Base-by-base conservation (phyloP, 2,888 invertebrate genomes). In the Troides helena region DNA sequence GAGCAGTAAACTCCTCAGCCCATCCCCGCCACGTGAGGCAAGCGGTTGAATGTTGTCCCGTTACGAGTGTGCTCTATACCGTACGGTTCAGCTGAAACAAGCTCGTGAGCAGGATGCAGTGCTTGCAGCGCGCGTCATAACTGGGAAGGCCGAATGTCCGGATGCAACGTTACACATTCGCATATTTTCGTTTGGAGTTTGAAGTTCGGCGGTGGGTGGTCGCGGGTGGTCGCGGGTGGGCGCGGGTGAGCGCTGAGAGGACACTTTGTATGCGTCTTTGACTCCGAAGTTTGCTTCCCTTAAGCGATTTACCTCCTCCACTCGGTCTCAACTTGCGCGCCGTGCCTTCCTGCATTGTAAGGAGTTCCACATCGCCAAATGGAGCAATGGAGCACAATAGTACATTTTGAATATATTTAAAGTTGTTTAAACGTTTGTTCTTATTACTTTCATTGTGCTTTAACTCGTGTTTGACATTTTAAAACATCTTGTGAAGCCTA, bases 211-310 rank as follows among this genome's bases (percentile, higher is more conserved):
- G 21, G 36, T 59, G 30, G 59, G 39, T 60, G 64, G 64, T 50
- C 50, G 50, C 64, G 17, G 39, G 39, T 10, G 39, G 10, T 7
- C 8, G 39, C 7, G 39, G 39, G 10, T 7, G 39, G 39, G 39
- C 8, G 39, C 39, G 50, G 0, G 30, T 30, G 30, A 30, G 43
- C 30, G 43, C 58, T 60, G 30, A 64, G 50, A 68, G 64, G 63
- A 68, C 64, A 60, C 63, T 68, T 68, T 68, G 68, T 68, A 68
- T 68, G 68, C 68, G 53, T 64, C 68, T 68, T 64, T 64, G 68
- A 68, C 64, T 68, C 64, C 30, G 23, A 58, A 59, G 59, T 63
- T 53, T 50, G 18, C 59, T 68, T 53, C 53, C 59, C 50, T 21
- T 59, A 64, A 64, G 59, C 64, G 68, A 68, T 68, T 68, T 64